Percentiles rank a stretch among this genome's conserved stretches.
These are phyloP conservation scores for Hesperophylax magnus DNA, from an alignment of 1,140 invertebrate species.

Conservation along the genomic window DNA sequence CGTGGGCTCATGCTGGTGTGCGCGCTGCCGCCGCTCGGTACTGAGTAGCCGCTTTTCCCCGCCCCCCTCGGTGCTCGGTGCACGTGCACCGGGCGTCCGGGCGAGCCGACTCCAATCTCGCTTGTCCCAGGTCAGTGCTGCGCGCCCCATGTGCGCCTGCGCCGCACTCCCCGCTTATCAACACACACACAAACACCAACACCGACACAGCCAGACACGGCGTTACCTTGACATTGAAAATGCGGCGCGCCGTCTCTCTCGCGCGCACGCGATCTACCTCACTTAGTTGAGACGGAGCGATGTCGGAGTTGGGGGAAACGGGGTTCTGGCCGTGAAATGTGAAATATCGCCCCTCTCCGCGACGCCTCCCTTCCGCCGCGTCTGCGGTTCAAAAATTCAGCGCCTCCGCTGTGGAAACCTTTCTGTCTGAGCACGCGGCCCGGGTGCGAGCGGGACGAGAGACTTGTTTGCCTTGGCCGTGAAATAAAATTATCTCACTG, in stretches of 20 bases:
- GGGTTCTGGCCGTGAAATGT: constrained; percentile 42
- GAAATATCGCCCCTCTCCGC: not conserved
- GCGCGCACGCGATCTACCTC: not conserved
- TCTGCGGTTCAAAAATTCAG: constrained; percentile 1
- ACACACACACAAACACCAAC: not conserved
- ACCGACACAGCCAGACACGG: constrained; percentile 23
- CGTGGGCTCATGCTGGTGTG: not conserved
- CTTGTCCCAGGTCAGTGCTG: constrained; percentile 56
- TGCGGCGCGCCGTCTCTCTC: constrained; percentile 20
- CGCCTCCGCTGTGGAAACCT: too few relatives aligned
- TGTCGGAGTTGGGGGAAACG: constrained; percentile 28
- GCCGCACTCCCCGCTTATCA: not conserved
- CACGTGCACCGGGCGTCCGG: constrained; percentile 39
- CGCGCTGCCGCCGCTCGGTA: not conserved
- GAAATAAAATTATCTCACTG: constrained; percentile 47
- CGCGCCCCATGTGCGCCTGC: constrained; percentile 21
- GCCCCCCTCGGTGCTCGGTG: not conserved
- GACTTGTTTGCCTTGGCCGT: constrained; percentile 49
- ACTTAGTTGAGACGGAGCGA: not conserved
- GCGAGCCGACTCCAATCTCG: constrained; percentile 46
- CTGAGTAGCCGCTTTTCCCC: too few relatives aligned
- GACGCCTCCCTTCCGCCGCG: not conserved
- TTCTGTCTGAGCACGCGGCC: not conserved
- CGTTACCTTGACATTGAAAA: constrained; percentile 55
- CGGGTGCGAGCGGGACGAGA: constrained; percentile 23